Conservation (phyloP, 2,797 vertebrate species). For the Valencia hispanica region DNA sequence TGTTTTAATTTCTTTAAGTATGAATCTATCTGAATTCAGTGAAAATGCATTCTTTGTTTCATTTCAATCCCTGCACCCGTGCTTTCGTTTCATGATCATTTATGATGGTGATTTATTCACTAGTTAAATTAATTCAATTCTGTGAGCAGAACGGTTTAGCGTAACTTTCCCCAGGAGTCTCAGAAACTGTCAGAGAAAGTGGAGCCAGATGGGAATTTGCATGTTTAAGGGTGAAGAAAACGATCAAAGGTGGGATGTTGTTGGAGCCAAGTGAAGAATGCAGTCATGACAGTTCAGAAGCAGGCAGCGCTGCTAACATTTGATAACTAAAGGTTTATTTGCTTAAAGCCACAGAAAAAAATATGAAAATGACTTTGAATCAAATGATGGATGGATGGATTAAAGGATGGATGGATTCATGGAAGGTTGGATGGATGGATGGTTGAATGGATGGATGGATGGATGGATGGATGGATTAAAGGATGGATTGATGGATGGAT, state of each 20-base stretch:
- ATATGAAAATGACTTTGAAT: not conserved
- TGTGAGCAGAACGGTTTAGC: not conserved
- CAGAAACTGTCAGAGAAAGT: not conserved
- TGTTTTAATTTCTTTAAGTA: too few species aligned
- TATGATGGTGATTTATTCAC: not conserved
- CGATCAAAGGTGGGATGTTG: not conserved
- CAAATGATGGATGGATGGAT: not conserved
- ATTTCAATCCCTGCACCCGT: too few species aligned
- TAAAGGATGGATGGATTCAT: too few species aligned
- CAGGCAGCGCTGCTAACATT: not conserved
- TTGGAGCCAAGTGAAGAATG: not conserved
- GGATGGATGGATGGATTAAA: too few species aligned
- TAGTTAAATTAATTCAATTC: not conserved
- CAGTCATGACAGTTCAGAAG: not conserved
- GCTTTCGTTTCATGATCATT: not conserved
- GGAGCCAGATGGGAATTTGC: not conserved
- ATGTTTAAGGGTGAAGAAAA: not conserved
- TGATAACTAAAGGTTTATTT: not conserved
- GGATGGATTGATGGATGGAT: too few species aligned
- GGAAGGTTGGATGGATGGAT: too few species aligned
- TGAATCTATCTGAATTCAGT: too few species aligned
- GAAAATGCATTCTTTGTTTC: not conserved
- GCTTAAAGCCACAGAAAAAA: not conserved
- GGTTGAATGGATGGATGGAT: not conserved
- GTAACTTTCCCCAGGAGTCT: not conserved